Evolutionary conservation across 2,888 invertebrate genomes (phyloP).

Genomic region (Caenorhabditis japonica): DNA sequence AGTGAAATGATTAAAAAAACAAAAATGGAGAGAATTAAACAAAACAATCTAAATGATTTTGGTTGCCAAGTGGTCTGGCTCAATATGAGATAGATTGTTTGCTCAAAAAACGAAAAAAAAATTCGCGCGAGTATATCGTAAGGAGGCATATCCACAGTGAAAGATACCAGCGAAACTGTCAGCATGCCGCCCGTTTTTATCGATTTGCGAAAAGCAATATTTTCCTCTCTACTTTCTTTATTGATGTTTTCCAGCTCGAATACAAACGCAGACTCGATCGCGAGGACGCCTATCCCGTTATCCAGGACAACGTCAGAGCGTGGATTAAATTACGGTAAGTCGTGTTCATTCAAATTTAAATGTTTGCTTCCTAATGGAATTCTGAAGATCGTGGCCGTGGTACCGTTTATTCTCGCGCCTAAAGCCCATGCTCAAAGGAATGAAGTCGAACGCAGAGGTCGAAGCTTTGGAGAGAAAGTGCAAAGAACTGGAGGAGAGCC

Average conservation of each 20-base stretch:
- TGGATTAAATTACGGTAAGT: slow-evolving; percentile 88
- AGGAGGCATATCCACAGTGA: no score
- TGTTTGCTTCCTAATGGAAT: no score
- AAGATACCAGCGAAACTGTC: no score
- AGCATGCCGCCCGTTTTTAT: slow-evolving; percentile 18
- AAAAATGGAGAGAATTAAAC: no score
- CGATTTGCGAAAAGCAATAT: background rate
- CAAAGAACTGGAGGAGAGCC: slow-evolving; percentile 60
- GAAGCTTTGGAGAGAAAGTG: slow-evolving; percentile 84
- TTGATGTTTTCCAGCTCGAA: slow-evolving; percentile 46
- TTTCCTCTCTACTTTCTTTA: background rate
- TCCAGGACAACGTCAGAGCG: slow-evolving; percentile 98
- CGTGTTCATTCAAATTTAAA: background rate
- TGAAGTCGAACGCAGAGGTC: slow-evolving; percentile 72
- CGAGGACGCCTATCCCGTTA: slow-evolving; percentile 59
- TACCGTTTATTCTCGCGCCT: slow-evolving; percentile 92
- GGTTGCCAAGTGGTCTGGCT: no score
- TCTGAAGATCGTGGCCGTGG: slow-evolving; percentile 90
- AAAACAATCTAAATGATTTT: no score
- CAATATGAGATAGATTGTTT: no score
- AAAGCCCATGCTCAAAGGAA: slow-evolving; percentile 73
- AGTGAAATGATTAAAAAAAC: no score
- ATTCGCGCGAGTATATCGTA: no score
- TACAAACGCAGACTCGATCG: slow-evolving; percentile 61
- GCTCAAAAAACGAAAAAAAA: no score